These are phyloP conservation scores for Cataglyphis livida DNA, from an alignment of 2,888 invertebrate genomes.

Conservation along the genomic window DNA sequence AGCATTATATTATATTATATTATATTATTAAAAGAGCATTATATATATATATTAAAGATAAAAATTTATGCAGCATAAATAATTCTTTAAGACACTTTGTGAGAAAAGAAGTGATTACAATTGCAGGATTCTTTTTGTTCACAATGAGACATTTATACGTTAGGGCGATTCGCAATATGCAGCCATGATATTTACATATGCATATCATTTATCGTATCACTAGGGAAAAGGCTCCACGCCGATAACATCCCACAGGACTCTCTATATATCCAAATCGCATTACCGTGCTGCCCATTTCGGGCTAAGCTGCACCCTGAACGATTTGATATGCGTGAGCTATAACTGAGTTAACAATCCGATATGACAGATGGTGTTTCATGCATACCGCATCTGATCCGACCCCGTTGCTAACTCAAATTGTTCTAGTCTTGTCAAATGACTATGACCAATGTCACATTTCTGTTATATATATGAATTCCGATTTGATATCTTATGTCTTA, in stretches of 20 bases:
- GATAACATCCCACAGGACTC: slow-evolving; percentile 83
- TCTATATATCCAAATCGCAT: slow-evolving; percentile 84
- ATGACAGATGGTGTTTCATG: slow-evolving; percentile 83
- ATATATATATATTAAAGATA: neutral
- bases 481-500: neutral
- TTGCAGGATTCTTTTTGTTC: neutral
- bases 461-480: neutral
- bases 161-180: slow-evolving; percentile 77
- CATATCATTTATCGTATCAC: slow-evolving; percentile 83
- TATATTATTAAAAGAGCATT: neutral
- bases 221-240: slow-evolving; percentile 76
- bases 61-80: neutral
- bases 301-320: slow-evolving; percentile 79
- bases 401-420: slow-evolving; percentile 18
- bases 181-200: slow-evolving; percentile 85
- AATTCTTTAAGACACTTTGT: neutral
- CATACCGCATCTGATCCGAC: slow-evolving; percentile 34
- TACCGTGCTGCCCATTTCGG: slow-evolving; percentile 80
- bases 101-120: neutral
- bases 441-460: slow-evolving; percentile 12
- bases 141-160: slow-evolving; percentile 60
- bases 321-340: slow-evolving; percentile 84
- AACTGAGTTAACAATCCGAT: slow-evolving; percentile 84
- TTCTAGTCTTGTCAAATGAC: slow-evolving; percentile 8
- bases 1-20: neutral